Evolutionary conservation across 1,140 invertebrate genomes (phyloP), one percentile per base, ranked within the genome.

Genomic region (Leguminivora glycinivorella): DNA sequence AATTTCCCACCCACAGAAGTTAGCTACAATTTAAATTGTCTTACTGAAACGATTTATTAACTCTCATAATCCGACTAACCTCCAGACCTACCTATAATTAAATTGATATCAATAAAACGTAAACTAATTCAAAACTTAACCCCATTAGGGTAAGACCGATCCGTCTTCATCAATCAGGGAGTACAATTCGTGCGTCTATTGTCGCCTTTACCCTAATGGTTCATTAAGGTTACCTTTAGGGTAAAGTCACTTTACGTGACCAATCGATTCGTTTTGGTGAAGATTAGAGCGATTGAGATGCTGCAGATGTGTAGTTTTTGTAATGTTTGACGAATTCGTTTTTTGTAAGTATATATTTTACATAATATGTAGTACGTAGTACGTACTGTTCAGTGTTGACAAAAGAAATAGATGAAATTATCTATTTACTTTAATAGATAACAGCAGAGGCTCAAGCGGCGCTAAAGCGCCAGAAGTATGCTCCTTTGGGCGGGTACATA

Each of bases 141-240:
- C 47, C 47, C 47, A 52, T 52, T 52, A 22, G 47, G 47, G 47
- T 52, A 52, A 22, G 67, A 14, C 9, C 66, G 56, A 75, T 75
- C 66, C 68, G 25, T 75, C 74, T 70, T 72, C 74, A 75, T 75
- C 71, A 72, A 63, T 72, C 74, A 69, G 24, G n/a, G 25, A 52
- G 6, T 24, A 68, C 69, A 67, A 75, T 70, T 72, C 68, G 67
- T 72, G 47, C 47, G 47, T 14, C 38, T 10, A 70, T 72, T 75
- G 70, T 72, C 24, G 17, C 31, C 22, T 24, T 67, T 31, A 67
- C 69, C 71, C 67, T 72, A 72, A 70, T 67, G 29, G 40, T 47
- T 70, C 56, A 71, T 70, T 70, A 72, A 26, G 63, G 66, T 52
- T 56, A 38, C 60, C 47, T 68, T 25, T 22, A 19, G 63, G 70